Evolutionary conservation across 1,140 invertebrate species (phyloP), one percentile per base, ranked within the genome.

Genomic region (Drosophila bocki): DNA sequence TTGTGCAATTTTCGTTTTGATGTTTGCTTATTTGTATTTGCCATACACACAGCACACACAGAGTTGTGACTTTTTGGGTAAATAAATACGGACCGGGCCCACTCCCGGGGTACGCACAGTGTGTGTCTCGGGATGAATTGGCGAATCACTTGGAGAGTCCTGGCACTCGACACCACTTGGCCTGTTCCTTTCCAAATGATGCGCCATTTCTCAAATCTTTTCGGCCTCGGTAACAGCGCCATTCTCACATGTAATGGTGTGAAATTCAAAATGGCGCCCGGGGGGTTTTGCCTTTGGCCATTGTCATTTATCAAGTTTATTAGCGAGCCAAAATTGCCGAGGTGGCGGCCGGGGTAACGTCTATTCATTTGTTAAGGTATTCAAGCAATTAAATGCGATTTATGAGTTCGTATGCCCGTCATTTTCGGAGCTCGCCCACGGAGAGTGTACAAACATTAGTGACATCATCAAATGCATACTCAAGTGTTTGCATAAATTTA

Each of bases 251-350:
- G 64, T 84, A 90, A 88, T 88, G 84, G 85, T 80, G 85, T 90
- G 80, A 88, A 88, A 84, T 84, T 88, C 78, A 90, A 87, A 88
- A 87, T 87, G 84, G 74, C 83, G 80, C 62, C 67, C 63, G 32
- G 53, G 62, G 79, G 62, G 47, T 63, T 39, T 39, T 19, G 29
- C 56, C 41, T 56, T 45, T 26, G 72, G 62, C 60, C 59, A 78
- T 80, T 81, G 74, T 88, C 81, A 88, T 88, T 88, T 81, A 90
- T 88, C 84, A 88, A 88, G 77, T 88, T 88, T 88, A 88, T 88
- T 90, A 88, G 80, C 84, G 80, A 53, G 26, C n/a, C 9, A 61
- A 60, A 56, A 78, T 68, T 76, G 62, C 62, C 19, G n/a, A 13
- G 42, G 77, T 19, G 45, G 32, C 19, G 13, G 45, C 15, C 8